Evolutionary conservation across 2,797 vertebrate genomes (phyloP), one percentile per base, ranked within the genome.

Genomic region (Diceros bicornis): DNA sequence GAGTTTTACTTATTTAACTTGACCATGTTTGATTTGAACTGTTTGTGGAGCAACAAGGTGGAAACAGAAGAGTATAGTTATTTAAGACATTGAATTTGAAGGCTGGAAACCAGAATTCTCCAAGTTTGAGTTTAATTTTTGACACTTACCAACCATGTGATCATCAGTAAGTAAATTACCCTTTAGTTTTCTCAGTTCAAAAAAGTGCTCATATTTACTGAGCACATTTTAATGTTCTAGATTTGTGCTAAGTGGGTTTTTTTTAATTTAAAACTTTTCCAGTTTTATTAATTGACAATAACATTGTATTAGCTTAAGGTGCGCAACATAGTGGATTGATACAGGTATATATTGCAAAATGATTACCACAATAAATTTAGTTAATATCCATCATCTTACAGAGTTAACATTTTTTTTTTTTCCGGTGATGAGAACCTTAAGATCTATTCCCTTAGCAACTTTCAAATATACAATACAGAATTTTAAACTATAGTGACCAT

Each of bases 1-100:
- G 32, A 69, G 29, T 78, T 94, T 55, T 74, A 71, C 64, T 88
- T 87, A 25, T 78, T 37, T 96, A 68, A 34, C 47, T 47, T 93
- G 23, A 75, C 81, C 44, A 72, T 47, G 16, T 27, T 85, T 12
- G 27, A 69, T 27, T 69, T 71, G 41, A 74, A 41, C 23, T 81
- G 21, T 23, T 14, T 62, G 1, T 74, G 62, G 20, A 90, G 2
- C 7, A 71, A 50, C 29, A 72, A n/a, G 7, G n/a, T 50, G 2
- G n/a, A 91, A 25, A 57, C 5, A 79, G 34, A 84, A 62, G n/a
- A 57, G 14, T 75, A 25, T 25, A 82, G n/a, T 64, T 27, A 78
- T 23, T 77, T n/a, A 55, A 77, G 62, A 71, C 20, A 25, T 10
- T 85, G 21, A 29, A 81, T 62, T 25, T n/a, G 6, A 94, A 92